Conservation (phyloP, 2,888 invertebrate species). For the Heliconius charithonia region DNA sequence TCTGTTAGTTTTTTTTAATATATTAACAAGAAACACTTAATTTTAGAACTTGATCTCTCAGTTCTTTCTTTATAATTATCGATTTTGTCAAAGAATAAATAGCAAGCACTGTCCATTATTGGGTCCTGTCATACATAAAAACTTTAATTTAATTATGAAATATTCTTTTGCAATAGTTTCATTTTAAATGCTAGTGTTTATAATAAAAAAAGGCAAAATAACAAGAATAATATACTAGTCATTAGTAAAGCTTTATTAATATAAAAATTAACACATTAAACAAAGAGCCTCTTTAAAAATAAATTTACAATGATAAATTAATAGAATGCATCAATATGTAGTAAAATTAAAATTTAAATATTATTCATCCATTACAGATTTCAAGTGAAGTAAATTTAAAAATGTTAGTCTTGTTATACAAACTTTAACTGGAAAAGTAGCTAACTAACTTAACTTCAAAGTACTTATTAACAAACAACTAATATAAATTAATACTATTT, state of each 20-base stretch:
- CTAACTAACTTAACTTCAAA: not conserved
- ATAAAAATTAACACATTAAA: slow-evolving; percentile 6
- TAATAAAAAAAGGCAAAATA: not conserved
- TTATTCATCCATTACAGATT: not conserved
- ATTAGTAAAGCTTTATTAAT: slow-evolving; percentile 23
- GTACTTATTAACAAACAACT: not conserved
- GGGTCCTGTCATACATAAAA: too few species aligned
- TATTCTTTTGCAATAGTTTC: too few species aligned
- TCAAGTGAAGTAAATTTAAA: not conserved
- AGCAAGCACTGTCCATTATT: too few species aligned
- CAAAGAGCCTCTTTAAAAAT: slow-evolving; percentile 16
- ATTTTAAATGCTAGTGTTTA: not conserved
- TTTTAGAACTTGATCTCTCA: too few species aligned
- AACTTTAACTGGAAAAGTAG: not conserved
- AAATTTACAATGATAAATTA: not conserved
- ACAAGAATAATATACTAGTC: not conserved
- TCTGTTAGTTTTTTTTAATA: too few species aligned
- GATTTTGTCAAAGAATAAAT: too few species aligned
- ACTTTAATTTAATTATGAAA: too few species aligned
- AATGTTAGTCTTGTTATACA: not conserved
- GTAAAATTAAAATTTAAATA: not conserved
- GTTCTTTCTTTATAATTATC: too few species aligned
- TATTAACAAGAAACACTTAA: too few species aligned
- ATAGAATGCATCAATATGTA: not conserved
- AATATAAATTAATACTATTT: slow-evolving; percentile 16